These are phyloP conservation scores for Dipodomys ordii DNA, from an alignment of 2,113 vertebrate species.

Conservation along the genomic window DNA sequence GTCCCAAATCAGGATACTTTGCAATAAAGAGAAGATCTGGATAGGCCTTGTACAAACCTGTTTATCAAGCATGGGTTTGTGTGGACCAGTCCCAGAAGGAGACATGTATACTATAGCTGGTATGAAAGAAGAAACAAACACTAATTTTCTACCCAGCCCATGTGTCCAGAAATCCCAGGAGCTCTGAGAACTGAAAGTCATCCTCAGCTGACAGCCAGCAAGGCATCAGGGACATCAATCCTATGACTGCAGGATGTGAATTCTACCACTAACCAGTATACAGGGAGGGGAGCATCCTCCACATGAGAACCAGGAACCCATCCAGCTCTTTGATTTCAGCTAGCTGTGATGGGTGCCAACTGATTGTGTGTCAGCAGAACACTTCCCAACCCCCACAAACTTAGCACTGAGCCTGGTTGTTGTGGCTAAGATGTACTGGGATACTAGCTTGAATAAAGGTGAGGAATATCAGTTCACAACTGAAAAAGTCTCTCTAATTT, in stretches of 20 bases:
- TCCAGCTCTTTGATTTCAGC: not conserved
- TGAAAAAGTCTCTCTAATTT: not conserved
- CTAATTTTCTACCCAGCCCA: not conserved
- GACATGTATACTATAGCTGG: not conserved
- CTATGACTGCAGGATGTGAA: not conserved
- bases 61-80: not conserved
- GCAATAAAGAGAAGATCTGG: not conserved
- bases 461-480: not conserved
- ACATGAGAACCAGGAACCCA: not conserved
- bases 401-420: not conserved
- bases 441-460: not conserved
- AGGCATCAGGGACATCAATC: not conserved
- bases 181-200: not conserved
- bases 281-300: not conserved
- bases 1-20: not conserved
- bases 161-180: not conserved
- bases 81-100: not conserved
- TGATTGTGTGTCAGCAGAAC: slow-evolving; percentile 2
- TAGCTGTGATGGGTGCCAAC: not conserved
- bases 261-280: not conserved
- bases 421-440: not conserved
- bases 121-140: not conserved
- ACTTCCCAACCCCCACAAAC: not conserved
- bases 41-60: not conserved
- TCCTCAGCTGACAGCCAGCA: not conserved